phyloP scores from a whole-genome alignment of 2,113 vertebrate species.

The Larimichthys polyactis region DNA sequence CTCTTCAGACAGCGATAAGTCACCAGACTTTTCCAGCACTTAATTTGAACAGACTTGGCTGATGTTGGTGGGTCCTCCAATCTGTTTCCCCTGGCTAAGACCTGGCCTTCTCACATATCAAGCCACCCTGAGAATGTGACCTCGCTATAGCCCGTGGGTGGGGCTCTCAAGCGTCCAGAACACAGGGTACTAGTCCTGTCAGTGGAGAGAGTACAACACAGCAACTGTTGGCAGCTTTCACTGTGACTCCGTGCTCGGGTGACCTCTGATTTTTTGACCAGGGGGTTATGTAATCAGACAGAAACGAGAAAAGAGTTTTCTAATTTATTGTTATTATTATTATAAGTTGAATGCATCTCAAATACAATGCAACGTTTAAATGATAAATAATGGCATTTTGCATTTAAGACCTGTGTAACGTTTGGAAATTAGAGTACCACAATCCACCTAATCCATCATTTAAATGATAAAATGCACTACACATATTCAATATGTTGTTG shows the following conservation, averaged over 20 bases:
- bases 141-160: slow-evolving; percentile 61
- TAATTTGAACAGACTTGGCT: slow-evolving; percentile 80
- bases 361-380: neutral
- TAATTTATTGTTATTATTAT: neutral
- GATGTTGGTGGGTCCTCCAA: slow-evolving; percentile 37
- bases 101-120: slow-evolving; percentile 87
- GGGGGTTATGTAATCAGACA: slow-evolving; percentile 14
- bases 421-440: neutral
- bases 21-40: slow-evolving; percentile 43
- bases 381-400: neutral
- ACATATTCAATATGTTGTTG: neutral
- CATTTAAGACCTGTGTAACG: neutral
- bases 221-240: slow-evolving; percentile 66
- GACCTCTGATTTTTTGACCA: slow-evolving; percentile 51
- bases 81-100: slow-evolving; percentile 38
- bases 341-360: neutral
- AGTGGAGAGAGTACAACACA: slow-evolving; percentile 59
- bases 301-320: neutral
- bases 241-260: slow-evolving; percentile 18
- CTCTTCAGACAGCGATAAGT: slow-evolving; percentile 22
- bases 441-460: neutral
- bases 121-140: slow-evolving; percentile 84
- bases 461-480: neutral
- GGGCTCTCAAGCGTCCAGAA: slow-evolving; percentile 62
- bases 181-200: slow-evolving; percentile 66